Evolutionary conservation across 30 jellyfish, hydroid and myxozoan genomes (phyloP).

Genomic region (Cassiopea xamachana): DNA sequence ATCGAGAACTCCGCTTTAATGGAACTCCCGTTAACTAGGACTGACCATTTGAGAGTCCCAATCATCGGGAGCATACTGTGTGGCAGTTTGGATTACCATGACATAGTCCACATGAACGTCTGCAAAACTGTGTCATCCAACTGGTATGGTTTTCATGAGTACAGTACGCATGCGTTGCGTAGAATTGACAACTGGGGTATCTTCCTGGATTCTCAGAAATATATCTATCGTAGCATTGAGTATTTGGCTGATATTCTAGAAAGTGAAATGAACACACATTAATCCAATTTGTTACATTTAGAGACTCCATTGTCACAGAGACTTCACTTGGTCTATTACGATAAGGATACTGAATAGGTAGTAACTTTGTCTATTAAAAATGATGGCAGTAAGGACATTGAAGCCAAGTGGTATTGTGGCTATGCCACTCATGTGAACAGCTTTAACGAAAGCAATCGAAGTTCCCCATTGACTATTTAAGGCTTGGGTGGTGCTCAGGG

Average conservation of each 20-base stretch:
- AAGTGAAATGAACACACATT: neutral
- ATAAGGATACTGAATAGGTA: too few species aligned
- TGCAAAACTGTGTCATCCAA: slow-evolving; percentile 45
- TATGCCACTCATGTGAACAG: too few species aligned
- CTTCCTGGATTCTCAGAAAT: neutral
- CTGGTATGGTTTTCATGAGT: neutral
- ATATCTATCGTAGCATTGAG: slow-evolving; percentile 25
- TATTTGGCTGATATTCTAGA: neutral
- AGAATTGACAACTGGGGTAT: slow-evolving; percentile 21
- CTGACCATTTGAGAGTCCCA: neutral
- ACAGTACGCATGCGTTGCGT: slow-evolving; percentile 16
- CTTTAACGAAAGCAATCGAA: too few species aligned
- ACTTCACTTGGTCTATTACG: too few species aligned
- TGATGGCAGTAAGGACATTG: too few species aligned
- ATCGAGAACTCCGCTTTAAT: too few species aligned
- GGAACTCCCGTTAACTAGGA: too few species aligned
- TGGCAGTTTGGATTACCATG: slow-evolving; percentile 8
- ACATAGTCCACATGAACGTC: slow-evolving; percentile 56
- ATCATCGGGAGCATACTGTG: neutral
- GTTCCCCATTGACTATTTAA: too few species aligned
- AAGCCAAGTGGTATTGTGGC: too few species aligned
- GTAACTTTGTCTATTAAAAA: too few species aligned
- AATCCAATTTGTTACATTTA: neutral
- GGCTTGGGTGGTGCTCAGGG: too few species aligned
- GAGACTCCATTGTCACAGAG: neutral